phyloP scores from a whole-genome alignment of 2,113 vertebrate species.

The Cettia cetti region DNA sequence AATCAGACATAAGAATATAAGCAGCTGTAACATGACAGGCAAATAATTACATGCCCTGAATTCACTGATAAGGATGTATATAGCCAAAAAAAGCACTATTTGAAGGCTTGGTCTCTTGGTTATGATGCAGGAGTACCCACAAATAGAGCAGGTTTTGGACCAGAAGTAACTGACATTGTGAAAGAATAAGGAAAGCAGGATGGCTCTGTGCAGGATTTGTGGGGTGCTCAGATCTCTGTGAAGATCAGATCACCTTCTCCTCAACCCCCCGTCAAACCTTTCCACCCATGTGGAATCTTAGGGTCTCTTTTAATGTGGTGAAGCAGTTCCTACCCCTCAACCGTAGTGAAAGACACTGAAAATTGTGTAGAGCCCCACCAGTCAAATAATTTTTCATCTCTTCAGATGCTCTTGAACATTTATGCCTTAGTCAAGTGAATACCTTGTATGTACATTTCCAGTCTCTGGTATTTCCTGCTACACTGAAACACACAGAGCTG shows the following conservation, averaged over 20 bases:
- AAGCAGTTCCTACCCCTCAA: not conserved
- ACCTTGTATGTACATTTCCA: not conserved
- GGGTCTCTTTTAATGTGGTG: not conserved
- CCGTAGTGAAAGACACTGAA: not conserved
- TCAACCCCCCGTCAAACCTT: not conserved
- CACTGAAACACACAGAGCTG: not conserved
- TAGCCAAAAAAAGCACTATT: not conserved
- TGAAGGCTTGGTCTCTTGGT: not conserved
- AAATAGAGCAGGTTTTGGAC: not conserved
- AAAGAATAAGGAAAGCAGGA: not conserved
- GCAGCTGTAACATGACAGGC: not conserved
- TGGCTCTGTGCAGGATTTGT: not conserved
- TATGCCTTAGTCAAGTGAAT: not conserved
- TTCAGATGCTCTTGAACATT: not conserved
- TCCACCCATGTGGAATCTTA: rapidly evolving
- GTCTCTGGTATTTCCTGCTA: not conserved
- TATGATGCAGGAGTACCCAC: not conserved
- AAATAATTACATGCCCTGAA: not conserved
- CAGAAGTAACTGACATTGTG: not conserved
- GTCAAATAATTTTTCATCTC: not conserved
- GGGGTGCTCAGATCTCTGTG: not conserved
- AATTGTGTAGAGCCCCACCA: not conserved
- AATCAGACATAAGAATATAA: not conserved
- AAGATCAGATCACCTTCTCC: not conserved
- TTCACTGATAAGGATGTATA: not conserved